Evolutionary conservation across 2,113 vertebrate species (phyloP), one percentile per base, ranked within the genome.

Genomic region (Trematocara nigrifrons): DNA sequence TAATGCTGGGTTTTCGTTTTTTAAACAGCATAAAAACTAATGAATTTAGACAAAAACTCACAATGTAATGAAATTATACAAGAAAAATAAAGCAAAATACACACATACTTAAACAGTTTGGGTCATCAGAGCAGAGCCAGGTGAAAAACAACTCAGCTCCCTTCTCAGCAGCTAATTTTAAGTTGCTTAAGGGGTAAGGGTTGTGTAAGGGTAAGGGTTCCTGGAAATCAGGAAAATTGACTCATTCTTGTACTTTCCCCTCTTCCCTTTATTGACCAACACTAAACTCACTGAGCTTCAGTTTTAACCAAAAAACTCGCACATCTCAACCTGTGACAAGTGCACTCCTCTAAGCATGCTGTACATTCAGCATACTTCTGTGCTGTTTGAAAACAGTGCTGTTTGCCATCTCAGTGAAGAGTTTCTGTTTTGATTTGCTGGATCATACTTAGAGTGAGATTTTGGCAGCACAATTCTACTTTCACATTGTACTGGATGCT

Each of bases 181-280:
- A 83, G 45, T 56, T 69, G 18, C 57, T 82, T 54, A 16, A 81
- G 53, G 49, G 16, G 33, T 22, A 54, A 54, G 52, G 52, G 20
- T 26, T 54, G 52, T 26, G 52, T 54, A n/a, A 66, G 18, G 10
- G 33, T 66, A 38, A 20, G 59, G 33, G 35, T 92, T 92, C 69
- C 80, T 79, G 61, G 84, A 92, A 93, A 45, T 69, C 54, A 83
- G 80, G 85, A 88, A 35, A n/a, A n/a, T 35, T 64, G 59, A 64
- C 3, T 35, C 59, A 64, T 64, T 31, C 31, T n/a, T n/a, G 59
- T 64, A 64, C 31, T 31, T 35, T 35, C 31, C 26, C 47, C 4
- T 10, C 54, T 20, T 80, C 53, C 33, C 6, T 2, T 3, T 8
- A 12, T 13, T 33, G 22, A 61, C 54, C 1, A 71, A 90, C 11